Base-by-base conservation (phyloP, 1,140 invertebrate genomes). In the Nilaparvata lugens region DNA sequence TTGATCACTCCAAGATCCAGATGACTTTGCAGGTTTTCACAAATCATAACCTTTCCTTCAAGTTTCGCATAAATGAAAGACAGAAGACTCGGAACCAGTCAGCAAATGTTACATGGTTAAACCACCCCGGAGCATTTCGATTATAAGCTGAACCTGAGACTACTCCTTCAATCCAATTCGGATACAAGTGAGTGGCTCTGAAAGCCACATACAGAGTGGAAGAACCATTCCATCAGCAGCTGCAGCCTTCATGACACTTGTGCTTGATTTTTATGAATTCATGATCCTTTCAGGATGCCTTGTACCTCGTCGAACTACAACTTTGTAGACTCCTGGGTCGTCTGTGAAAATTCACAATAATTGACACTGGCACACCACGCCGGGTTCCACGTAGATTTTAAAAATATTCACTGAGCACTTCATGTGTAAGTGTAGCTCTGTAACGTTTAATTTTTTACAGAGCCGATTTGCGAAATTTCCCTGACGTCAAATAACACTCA, bases 21-120 rank as follows among this genome's bases (percentile, higher is more conserved):
- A 67, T 75, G 73, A 11, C 66, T 69, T 14, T 61, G 61, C 21
- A 76, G 61, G 62, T 75, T 75, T 56, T 76, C 73, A 9, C 69
- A 69, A 18, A 71, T 67, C 14, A 73, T 6, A 52, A 62, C 52
- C 35, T 66, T 69, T 45, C 19, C 19, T n/a, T 16, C 43, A 16
- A n/a, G 43, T 45, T 45, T 45, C 19, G n/a, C 54, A 66, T 62
- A 62, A 58, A 65, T 59, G 60, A 66, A 19, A 69, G 48, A 56
- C 64, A 48, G 18, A 59, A 66, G 52, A 23, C 66, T 28, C 55
- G 56, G 60, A 75, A 71, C 67, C 69, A 75, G 40, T 74, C 60
- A 31, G 40, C 52, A 51, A 56, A 61, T 25, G 21, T 55, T 28
- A 42, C 42, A 16, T 24, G 2, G 42, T 55, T 38, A 45, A 61